phyloP scores from a whole-genome alignment of 2,888 invertebrate species.

The Cremastobaeus sp. region DNA sequence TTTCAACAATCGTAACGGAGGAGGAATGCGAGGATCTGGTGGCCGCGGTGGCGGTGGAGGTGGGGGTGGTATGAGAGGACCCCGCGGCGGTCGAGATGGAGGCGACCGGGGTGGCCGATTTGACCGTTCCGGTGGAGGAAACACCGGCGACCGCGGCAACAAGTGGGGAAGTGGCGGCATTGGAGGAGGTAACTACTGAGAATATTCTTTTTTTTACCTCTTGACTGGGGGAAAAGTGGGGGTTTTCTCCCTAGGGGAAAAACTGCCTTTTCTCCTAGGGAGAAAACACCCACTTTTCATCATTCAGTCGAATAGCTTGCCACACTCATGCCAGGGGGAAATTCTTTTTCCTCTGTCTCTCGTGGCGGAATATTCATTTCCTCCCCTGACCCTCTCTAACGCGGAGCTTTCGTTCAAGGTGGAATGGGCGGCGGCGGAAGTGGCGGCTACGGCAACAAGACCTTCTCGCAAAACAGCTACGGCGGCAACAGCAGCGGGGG shows the following conservation, averaged over 20 bases:
- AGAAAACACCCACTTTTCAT: no score
- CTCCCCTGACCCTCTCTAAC: background rate
- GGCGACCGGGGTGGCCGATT: slow-evolving; percentile 72
- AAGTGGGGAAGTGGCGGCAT: slow-evolving; percentile 71
- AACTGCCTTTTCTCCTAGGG: no score
- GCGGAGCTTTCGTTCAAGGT: slow-evolving; percentile 32
- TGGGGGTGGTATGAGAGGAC: slow-evolving; percentile 63
- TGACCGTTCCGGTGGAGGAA: slow-evolving; percentile 69
- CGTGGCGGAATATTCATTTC: no score
- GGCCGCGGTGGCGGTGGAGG: slow-evolving; percentile 63
- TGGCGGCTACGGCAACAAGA: slow-evolving; percentile 68
- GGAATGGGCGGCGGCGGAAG: slow-evolving; percentile 55
- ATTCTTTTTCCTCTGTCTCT: no score
- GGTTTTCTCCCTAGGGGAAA: no score
- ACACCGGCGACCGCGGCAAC: slow-evolving; percentile 69
- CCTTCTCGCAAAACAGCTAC: slow-evolving; percentile 68
- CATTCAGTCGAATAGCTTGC: no score
- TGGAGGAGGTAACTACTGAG: slow-evolving; percentile 69
- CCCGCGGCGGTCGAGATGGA: slow-evolving; percentile 70
- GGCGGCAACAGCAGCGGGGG: slow-evolving; percentile 54
- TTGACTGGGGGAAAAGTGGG: no score
- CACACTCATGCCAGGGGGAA: no score
- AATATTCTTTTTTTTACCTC: no score
- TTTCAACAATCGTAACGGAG: slow-evolving; percentile 70
- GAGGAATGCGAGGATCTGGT: slow-evolving; percentile 65